A percentile compares a stretch with the other conserved stretches of the same genome.
phyloP scores from a whole-genome alignment of 2,888 invertebrate genomes.

The Drosophila macrospina region DNA sequence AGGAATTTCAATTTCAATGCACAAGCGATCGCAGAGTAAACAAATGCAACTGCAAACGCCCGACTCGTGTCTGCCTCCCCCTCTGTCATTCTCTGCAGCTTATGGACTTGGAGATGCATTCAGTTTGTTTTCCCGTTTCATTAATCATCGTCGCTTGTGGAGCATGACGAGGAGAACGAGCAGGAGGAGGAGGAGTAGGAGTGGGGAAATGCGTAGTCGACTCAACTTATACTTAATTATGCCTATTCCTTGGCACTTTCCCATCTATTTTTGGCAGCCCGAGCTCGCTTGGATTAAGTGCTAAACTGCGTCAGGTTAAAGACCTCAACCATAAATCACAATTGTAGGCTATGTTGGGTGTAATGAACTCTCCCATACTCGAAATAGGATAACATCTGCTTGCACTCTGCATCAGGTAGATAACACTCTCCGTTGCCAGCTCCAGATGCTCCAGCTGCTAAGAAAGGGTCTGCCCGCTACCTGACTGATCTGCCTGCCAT shows the following conservation, averaged over 20 bases:
- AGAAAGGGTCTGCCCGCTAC: conserved; percentile 1
- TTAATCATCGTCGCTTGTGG: conserved; percentile 59
- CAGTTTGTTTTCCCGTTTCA: conserved; percentile 27
- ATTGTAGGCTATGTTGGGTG: not conserved
- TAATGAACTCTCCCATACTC: not conserved
- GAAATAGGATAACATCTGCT: not conserved
- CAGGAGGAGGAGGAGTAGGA: conserved; percentile 1
- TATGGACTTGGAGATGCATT: conserved; percentile 2
- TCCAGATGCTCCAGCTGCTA: not conserved
- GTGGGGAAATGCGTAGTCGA: not conserved
- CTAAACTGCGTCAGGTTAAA: conserved; percentile 59
- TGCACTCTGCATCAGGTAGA: not conserved
- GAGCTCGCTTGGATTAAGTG: conserved; percentile 52
- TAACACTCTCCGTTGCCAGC: not conserved
- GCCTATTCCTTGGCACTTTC: conserved; percentile 22
- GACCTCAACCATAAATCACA: conserved; percentile 53
- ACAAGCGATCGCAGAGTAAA: conserved; percentile 33
- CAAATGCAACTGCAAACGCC: conserved; percentile 20
- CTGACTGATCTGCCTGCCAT: not conserved
- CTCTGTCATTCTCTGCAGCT: conserved; percentile 17
- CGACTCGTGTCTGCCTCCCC: not conserved
- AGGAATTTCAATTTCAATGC: conserved; percentile 4
- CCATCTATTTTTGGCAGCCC: conserved; percentile 55
- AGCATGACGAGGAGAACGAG: conserved; percentile 41
- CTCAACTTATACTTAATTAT: conserved; percentile 20